Conservation (phyloP, 2,888 invertebrate genomes). For the Meteorus colon region DNA sequence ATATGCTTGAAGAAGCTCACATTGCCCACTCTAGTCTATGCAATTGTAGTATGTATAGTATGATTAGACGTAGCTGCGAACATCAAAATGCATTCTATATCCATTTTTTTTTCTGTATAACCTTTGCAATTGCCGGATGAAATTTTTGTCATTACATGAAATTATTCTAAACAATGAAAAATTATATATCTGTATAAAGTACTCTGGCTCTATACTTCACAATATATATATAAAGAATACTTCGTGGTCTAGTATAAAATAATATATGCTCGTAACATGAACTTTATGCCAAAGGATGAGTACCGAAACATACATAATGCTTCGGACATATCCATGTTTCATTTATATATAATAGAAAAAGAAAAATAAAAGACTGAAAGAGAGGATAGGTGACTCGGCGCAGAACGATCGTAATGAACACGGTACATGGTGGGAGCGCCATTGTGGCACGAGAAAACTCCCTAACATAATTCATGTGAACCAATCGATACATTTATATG, state of each 20-base stretch:
- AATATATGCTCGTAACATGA: no score
- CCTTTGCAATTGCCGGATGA: background rate
- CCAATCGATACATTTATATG: slow-evolving; percentile 47
- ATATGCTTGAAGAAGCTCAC: background rate
- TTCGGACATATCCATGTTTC: no score
- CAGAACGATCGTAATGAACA: slow-evolving; percentile 27
- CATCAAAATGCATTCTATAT: background rate
- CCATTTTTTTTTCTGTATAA: background rate
- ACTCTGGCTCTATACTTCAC: no score
- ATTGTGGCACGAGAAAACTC: slow-evolving; percentile 9
- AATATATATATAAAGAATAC: no score
- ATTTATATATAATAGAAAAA: background rate
- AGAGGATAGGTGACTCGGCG: background rate
- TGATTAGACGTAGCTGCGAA: background rate
- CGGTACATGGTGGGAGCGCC: slow-evolving; percentile 49
- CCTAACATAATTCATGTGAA: slow-evolving; percentile 48
- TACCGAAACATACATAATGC: no score
- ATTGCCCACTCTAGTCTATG: background rate
- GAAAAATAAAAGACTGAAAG: slow-evolving; percentile 14
- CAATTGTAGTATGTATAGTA: background rate
- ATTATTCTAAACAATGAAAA: no score
- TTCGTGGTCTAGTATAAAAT: no score
- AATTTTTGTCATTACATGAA: background rate
- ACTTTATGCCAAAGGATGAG: no score
- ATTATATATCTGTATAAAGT: no score